These are phyloP conservation scores for Clitarchus hookeri DNA, from an alignment of 2,888 invertebrate genomes.

Conservation along the genomic window DNA sequence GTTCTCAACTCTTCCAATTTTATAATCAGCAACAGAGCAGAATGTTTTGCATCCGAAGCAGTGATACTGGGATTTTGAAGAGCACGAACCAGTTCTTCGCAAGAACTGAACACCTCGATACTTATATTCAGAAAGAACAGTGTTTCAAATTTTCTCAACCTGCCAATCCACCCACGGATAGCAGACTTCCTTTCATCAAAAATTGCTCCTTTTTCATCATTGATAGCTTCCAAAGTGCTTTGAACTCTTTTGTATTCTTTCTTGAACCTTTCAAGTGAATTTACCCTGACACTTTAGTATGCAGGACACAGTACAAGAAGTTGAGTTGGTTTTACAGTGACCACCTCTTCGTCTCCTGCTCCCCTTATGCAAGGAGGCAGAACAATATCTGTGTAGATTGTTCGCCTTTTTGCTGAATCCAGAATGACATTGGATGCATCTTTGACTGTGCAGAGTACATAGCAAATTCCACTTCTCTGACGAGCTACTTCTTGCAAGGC, in stretches of 20 bases:
- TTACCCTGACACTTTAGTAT: background rate
- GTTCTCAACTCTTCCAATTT: background rate
- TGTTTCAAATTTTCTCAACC: slow-evolving; percentile 6
- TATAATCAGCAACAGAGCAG: background rate
- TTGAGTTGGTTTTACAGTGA: background rate
- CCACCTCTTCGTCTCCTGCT: background rate
- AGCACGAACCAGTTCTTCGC: background rate
- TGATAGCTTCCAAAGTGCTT: background rate
- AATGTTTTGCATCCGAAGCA: background rate
- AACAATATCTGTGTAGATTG: background rate
- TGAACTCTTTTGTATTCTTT: background rate
- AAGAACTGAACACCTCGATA: background rate
- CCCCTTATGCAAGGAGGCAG: background rate
- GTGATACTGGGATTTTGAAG: background rate
- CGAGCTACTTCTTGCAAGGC: background rate
- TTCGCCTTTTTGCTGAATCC: background rate
- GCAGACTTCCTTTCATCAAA: slow-evolving; percentile 6
- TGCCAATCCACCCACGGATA: background rate
- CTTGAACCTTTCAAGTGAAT: background rate
- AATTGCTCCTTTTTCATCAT: background rate
- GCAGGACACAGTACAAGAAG: background rate
- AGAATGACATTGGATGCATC: background rate
- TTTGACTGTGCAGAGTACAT: slow-evolving; percentile 5
- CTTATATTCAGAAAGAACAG: background rate
- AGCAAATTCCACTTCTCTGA: background rate